Percentiles rank a stretch among this genome's conserved stretches.
Conservation (phyloP, 2,113 vertebrate genomes). For the Labeo rohita region DNA sequence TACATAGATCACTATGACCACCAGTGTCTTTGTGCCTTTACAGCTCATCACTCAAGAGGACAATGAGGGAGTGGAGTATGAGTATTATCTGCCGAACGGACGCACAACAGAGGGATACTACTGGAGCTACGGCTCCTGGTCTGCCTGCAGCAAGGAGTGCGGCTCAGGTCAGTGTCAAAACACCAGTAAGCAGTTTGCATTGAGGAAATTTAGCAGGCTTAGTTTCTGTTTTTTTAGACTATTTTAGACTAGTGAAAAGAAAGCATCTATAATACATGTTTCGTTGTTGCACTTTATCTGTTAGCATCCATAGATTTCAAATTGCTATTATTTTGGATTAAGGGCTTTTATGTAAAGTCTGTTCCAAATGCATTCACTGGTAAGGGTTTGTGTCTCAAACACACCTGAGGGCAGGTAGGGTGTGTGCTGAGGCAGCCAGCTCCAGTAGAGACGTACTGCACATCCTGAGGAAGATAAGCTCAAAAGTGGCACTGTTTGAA, state of each 20-base stretch:
- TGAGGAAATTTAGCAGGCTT: neutral
- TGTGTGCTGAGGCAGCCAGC: neutral
- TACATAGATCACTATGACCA: neutral
- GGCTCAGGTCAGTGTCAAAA: constrained; percentile 83
- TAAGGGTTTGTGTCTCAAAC: neutral
- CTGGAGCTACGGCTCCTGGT: constrained; percentile 94
- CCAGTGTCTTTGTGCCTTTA: neutral
- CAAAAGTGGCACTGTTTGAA: constrained; percentile 21
- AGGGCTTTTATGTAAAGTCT: neutral
- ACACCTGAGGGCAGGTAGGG: neutral
- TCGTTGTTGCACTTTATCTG: too few relatives aligned
- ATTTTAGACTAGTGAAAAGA: too few relatives aligned
- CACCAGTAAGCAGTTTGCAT: neutral
- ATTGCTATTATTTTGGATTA: neutral
- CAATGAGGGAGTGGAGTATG: constrained; percentile 86
- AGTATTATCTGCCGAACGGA: constrained; percentile 83
- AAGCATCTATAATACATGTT: too few relatives aligned
- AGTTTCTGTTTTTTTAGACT: too few relatives aligned
- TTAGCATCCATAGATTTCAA: too few relatives aligned
- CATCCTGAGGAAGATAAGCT: neutral
- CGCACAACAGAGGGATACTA: constrained; percentile 74
- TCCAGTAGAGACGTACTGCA: neutral
- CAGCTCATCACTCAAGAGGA: constrained; percentile 93
- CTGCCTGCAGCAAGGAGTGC: constrained; percentile 86
- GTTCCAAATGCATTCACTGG: neutral